phyloP scores from a whole-genome alignment of 1,140 invertebrate genomes.

The Melipona quadrifasciata region DNA sequence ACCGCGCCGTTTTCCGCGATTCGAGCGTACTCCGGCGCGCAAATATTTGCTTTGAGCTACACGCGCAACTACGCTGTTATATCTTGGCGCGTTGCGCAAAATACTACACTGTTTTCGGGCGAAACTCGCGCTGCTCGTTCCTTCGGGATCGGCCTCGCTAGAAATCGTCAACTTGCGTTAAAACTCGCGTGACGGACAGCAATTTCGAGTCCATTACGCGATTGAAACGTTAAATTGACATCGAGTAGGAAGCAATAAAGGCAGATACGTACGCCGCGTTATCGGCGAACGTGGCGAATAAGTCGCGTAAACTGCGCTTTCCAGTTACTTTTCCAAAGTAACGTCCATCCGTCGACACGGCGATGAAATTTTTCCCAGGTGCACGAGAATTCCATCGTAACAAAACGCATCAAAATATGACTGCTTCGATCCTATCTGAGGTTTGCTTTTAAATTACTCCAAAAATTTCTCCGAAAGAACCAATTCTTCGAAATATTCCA shows the following conservation, averaged over 20 bases:
- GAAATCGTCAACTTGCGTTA: neutral
- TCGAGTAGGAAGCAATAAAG: conserved; percentile 20
- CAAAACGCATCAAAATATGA: too few species aligned
- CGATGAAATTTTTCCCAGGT: too few species aligned
- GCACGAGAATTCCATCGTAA: too few species aligned
- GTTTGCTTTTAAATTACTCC: too few species aligned
- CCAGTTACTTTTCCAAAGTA: too few species aligned
- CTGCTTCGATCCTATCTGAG: too few species aligned
- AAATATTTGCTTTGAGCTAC: conserved; percentile 22
- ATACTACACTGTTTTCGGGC: neutral
- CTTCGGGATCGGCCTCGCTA: neutral
- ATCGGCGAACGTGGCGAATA: neutral
- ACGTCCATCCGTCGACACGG: neutral
- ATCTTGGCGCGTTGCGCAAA: neutral
- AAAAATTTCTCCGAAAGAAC: too few species aligned
- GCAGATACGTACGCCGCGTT: neutral
- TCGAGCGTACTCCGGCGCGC: neutral
- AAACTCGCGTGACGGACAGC: conserved; percentile 26
- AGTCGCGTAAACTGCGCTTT: neutral
- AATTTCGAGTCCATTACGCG: conserved; percentile 37
- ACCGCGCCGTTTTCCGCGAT: neutral
- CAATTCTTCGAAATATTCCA: too few species aligned
- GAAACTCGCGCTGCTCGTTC: too few species aligned
- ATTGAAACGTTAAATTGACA: conserved; percentile 36
- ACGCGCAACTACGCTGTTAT: neutral